phyloP scores from a whole-genome alignment of 2,113 vertebrate species.

The Diphyllodes magnificus region DNA sequence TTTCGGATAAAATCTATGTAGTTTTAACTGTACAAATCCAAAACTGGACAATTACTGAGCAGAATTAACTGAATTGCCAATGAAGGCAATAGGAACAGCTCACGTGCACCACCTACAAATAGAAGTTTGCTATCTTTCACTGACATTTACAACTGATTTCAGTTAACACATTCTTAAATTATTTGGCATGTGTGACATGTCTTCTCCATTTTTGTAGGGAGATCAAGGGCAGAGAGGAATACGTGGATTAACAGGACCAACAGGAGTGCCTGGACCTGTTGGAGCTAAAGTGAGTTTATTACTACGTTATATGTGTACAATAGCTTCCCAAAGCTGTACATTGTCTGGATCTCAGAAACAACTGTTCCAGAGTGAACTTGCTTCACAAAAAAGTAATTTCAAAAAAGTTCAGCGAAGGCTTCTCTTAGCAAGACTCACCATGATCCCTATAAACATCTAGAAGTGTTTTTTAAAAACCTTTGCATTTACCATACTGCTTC shows the following conservation, averaged over 20 bases:
- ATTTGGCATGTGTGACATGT: not conserved
- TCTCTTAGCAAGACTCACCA: not conserved
- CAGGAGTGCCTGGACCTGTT: conserved; percentile 78
- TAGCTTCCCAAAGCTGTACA: not conserved
- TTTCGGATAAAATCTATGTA: not conserved
- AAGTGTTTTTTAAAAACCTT: not conserved
- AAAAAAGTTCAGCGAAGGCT: not conserved
- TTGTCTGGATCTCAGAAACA: not conserved
- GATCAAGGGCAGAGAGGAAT: conserved; percentile 87
- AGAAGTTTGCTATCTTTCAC: not conserved
- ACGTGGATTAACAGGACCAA: conserved; percentile 82
- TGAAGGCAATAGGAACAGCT: not conserved
- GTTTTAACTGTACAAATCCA: not conserved
- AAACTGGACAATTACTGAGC: not conserved
- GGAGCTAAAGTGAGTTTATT: conserved; percentile 80
- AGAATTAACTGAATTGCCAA: not conserved
- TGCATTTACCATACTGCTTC: not conserved
- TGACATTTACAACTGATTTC: not conserved
- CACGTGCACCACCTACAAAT: not conserved
- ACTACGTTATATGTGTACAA: not conserved
- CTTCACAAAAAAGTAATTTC: not conserved
- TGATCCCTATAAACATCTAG: not conserved
- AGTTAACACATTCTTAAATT: not conserved
- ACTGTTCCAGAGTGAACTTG: not conserved
- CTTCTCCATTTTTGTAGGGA: conserved; percentile 68